Conservation (phyloP, 2,888 invertebrate species). For the Macrosoma leucophasiata region DNA sequence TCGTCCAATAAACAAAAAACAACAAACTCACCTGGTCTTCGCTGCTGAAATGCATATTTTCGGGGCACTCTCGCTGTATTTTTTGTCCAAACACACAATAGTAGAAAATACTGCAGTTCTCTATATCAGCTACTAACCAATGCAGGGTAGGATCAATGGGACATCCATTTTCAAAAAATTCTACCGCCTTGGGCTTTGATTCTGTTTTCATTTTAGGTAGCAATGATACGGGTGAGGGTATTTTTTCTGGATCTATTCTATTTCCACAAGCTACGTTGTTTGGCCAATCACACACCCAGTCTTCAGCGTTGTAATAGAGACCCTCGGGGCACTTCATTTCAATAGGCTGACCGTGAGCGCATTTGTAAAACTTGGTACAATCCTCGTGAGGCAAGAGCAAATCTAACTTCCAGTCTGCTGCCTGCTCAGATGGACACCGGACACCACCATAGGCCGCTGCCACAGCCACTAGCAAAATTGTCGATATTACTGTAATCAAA, state of each 20-base stretch:
- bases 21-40: constrained; percentile 38
- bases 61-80: constrained; percentile 36
- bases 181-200: constrained; percentile 19
- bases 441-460: constrained; percentile 31
- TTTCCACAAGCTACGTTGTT: constrained; percentile 77
- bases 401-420: constrained; percentile 44
- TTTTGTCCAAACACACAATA: constrained; percentile 53
- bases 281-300: constrained; percentile 76
- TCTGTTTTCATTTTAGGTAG: constrained; percentile 30
- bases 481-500: constrained; percentile 17
- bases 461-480: constrained; percentile 27
- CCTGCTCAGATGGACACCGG: constrained; percentile 49
- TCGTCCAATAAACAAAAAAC: too few species aligned
- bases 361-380: constrained; percentile 80
- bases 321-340: constrained; percentile 74
- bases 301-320: constrained; percentile 73
- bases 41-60: constrained; percentile 44
- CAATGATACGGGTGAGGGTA: constrained; percentile 44
- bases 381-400: constrained; percentile 72
- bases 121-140: constrained; percentile 49
- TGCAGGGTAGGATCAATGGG: constrained; percentile 46
- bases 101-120: constrained; percentile 50
- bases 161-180: constrained; percentile 50
- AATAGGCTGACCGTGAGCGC: constrained; percentile 77
- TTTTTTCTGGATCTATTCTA: constrained; percentile 37